These are phyloP conservation scores for Oryzias curvinotus DNA, from an alignment of 2,113 vertebrate genomes.

Conservation along the genomic window DNA sequence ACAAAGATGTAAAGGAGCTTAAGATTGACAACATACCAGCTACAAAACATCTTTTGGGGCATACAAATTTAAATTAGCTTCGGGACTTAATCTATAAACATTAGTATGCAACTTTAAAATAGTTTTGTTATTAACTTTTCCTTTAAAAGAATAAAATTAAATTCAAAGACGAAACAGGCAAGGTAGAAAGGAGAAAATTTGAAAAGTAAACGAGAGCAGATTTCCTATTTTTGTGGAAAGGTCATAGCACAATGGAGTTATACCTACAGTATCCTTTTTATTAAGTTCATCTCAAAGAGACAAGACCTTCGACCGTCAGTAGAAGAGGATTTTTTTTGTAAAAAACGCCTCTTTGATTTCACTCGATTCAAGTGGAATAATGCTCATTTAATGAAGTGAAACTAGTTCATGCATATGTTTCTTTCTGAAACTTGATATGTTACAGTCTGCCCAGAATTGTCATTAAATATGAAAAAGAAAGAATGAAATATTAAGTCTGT, in stretches of 20 bases:
- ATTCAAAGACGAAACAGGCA: conserved; percentile 24
- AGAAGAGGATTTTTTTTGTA: not conserved
- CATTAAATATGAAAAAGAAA: conserved; percentile 65
- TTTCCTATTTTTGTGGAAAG: conserved; percentile 53
- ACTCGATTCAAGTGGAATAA: not conserved
- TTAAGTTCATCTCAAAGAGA: conserved; percentile 15
- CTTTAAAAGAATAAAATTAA: conserved; percentile 8
- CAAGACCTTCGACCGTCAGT: conserved; percentile 9
- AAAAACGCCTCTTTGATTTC: conserved; percentile 8
- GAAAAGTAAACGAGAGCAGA: conserved; percentile 24
- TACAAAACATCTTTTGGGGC: no score
- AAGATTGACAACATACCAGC: no score
- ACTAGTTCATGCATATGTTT: not conserved
- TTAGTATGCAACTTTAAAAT: no score
- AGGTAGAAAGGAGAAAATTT: conserved; percentile 17
- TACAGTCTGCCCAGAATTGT: conserved; percentile 39
- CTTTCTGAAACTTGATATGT: conserved; percentile 8
- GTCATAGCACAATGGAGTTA: conserved; percentile 26
- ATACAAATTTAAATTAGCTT: not conserved
- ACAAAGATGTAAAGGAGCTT: no score
- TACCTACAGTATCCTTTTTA: conserved; percentile 39
- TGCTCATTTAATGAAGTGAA: not conserved
- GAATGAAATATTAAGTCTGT: conserved; percentile 70
- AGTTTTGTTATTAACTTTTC: no score
- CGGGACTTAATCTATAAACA: not conserved